phyloP scores from a whole-genome alignment of 2,797 vertebrate species.

The Enteromius treurensis region DNA sequence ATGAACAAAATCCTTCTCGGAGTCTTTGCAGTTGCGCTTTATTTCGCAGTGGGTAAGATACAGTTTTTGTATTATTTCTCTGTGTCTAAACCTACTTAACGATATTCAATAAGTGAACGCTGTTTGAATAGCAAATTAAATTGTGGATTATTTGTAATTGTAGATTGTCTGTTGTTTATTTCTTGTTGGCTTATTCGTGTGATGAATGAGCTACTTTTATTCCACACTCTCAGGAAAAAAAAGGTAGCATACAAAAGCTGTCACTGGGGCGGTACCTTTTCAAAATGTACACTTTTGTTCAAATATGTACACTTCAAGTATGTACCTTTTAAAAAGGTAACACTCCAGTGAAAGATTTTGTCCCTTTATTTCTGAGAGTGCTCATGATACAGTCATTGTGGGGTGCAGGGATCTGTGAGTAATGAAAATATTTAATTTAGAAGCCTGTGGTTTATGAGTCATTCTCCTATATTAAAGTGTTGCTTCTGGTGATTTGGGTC shows the following conservation, averaged over 20 bases:
- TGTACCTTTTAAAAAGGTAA: too few species aligned
- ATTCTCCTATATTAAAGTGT: background rate
- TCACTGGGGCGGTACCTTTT: too few species aligned
- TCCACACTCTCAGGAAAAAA: too few species aligned
- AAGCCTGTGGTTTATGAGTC: constrained; percentile 5
- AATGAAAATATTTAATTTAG: background rate
- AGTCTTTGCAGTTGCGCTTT: constrained; percentile 68
- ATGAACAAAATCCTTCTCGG: constrained; percentile 73
- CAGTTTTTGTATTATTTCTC: background rate
- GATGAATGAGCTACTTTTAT: background rate
- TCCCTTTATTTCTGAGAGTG: too few species aligned
- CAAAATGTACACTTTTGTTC: too few species aligned
- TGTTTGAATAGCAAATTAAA: background rate
- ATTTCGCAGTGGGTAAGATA: constrained; percentile 72
- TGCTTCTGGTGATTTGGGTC: background rate
- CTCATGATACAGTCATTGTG: background rate
- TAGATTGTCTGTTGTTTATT: background rate
- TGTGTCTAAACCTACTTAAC: background rate
- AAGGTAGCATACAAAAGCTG: too few species aligned
- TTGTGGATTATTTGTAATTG: background rate
- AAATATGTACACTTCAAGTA: too few species aligned
- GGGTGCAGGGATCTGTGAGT: background rate
- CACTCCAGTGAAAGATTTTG: too few species aligned
- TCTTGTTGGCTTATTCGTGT: background rate
- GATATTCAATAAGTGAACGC: background rate